Conservation (phyloP, 2,797 vertebrate genomes). For the Natrix natrix region DNA sequence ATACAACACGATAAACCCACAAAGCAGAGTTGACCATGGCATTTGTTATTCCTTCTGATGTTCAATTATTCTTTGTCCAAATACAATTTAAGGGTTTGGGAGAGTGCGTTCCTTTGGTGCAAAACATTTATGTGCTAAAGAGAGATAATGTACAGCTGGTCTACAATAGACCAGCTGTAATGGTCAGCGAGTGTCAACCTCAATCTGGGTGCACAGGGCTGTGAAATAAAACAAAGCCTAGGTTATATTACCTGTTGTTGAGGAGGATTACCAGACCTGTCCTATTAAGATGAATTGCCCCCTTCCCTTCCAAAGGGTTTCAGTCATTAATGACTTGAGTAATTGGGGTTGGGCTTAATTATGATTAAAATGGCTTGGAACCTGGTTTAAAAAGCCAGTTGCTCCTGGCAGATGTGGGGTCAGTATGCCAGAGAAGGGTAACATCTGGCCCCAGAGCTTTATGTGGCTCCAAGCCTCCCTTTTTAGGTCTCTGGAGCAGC, state of each 20-base stretch:
- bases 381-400: not conserved
- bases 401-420: not conserved
- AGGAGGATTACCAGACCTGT: not conserved
- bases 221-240: conserved; percentile 33
- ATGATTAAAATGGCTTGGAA: conserved; percentile 47
- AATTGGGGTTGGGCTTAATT: conserved; percentile 51
- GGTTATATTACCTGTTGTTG: not conserved
- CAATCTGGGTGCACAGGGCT: not conserved
- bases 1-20: conserved; percentile 89
- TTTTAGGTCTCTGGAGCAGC: not conserved
- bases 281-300: not conserved
- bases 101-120: conserved; percentile 62
- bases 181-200: conserved; percentile 66
- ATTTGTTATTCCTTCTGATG: conserved; percentile 79
- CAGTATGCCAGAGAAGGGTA: not conserved
- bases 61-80: conserved; percentile 85
- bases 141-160: conserved; percentile 64
- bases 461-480: not conserved
- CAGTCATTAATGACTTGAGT: conserved; percentile 28
- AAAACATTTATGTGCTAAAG: conserved; percentile 69
- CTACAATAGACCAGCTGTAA: conserved; percentile 27
- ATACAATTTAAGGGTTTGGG: conserved; percentile 75
- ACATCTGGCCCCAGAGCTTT: not conserved
- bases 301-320: conserved; percentile 8
- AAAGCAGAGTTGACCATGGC: conserved; percentile 78